These are phyloP conservation scores for Hydractinia symbiolongicarpus DNA, from an alignment of 30 jellyfish, hydroid and myxozoan species.

Conservation along the genomic window DNA sequence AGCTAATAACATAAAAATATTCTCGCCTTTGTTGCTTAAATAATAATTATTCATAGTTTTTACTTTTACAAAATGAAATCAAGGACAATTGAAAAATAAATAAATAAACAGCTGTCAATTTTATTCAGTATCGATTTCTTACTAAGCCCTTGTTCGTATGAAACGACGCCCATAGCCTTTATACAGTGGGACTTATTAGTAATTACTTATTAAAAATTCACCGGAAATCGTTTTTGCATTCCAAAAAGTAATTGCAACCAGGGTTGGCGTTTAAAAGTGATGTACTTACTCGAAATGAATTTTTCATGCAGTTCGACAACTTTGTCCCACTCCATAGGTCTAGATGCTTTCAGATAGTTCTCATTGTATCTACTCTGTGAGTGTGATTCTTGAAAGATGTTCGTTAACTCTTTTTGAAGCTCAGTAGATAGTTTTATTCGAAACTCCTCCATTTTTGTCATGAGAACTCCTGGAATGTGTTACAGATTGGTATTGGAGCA, in stretches of 20 bases:
- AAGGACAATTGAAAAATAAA: too few relatives aligned
- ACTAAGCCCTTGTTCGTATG: too few relatives aligned
- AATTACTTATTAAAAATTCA: too few relatives aligned
- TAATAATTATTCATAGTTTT: too few relatives aligned
- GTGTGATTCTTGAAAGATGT: conserved; percentile 18
- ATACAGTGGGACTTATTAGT: too few relatives aligned
- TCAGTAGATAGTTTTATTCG: conserved; percentile 44
- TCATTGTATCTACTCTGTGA: conserved; percentile 10
- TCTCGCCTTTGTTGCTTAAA: too few relatives aligned
- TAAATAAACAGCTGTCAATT: too few relatives aligned
- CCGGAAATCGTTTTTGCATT: too few relatives aligned
- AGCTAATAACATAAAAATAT: not conserved
- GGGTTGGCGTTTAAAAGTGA: not conserved
- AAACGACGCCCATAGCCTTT: too few relatives aligned
- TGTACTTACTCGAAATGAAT: conserved; percentile 43
- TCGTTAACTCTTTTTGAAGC: conserved; percentile 26
- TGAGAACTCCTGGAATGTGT: conserved; percentile 43
- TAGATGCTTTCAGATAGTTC: conserved; percentile 36
- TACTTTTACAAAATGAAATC: too few relatives aligned
- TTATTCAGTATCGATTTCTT: too few relatives aligned
- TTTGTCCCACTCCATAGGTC: conserved; percentile 60
- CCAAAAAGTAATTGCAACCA: not conserved
- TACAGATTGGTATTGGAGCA: not conserved
- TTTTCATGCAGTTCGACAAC: conserved; percentile 51
- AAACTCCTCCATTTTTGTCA: conserved; percentile 37